phyloP scores from a whole-genome alignment of 2,113 vertebrate genomes.

The Varanus komodoensis region DNA sequence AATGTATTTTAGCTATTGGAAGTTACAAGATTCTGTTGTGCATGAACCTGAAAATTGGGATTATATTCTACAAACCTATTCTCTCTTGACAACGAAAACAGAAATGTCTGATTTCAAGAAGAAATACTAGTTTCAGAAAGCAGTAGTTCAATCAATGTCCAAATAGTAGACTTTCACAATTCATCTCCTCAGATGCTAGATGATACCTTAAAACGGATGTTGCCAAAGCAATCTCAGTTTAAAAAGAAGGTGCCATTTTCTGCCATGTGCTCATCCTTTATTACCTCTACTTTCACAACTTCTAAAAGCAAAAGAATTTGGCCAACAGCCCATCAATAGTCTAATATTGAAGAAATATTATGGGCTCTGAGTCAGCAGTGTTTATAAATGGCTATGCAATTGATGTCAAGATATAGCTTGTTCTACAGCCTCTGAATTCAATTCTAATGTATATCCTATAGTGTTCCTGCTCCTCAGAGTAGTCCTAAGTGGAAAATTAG shows the following conservation, averaged over 20 bases:
- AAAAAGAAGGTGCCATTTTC: background rate
- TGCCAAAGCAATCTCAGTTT: background rate
- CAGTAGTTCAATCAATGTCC: background rate
- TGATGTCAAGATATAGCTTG: background rate
- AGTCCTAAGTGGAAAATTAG: background rate
- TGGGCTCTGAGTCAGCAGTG: background rate
- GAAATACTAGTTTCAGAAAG: background rate
- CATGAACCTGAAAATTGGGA: background rate
- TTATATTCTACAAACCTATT: background rate
- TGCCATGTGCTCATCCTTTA: background rate
- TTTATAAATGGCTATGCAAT: background rate
- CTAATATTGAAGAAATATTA: background rate
- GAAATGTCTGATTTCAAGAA: background rate
- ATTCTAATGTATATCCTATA: slow-evolving; percentile 4
- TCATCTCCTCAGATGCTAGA: background rate
- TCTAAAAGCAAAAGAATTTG: background rate
- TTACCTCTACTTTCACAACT: background rate
- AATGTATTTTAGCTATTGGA: background rate
- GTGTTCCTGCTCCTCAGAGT: background rate
- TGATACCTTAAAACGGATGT: background rate
- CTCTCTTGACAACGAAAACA: background rate
- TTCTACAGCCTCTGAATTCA: background rate
- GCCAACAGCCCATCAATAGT: background rate
- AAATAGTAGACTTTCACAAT: background rate
- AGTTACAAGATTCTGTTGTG: background rate